Percentiles rank a stretch among this genome's conserved stretches.
phyloP scores from a whole-genome alignment of 2,797 vertebrate genomes.

The Rhinatrema bivittatum region DNA sequence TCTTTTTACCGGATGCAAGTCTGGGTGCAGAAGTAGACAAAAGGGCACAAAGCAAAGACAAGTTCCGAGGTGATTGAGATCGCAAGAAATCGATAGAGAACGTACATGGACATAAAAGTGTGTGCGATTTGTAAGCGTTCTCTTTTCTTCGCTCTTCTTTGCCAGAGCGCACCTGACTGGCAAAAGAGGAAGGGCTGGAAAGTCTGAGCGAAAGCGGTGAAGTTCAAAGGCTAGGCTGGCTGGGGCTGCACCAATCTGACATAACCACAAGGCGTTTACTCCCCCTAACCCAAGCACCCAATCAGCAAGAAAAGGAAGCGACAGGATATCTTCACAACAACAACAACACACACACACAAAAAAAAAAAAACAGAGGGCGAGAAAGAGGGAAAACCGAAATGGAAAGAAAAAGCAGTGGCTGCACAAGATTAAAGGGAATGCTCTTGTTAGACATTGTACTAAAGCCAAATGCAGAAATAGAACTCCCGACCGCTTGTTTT shows the following conservation, averaged over 20 bases:
- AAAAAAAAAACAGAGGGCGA: slow-evolving; percentile 51
- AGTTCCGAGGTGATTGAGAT: slow-evolving; percentile 2
- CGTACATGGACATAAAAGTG: slow-evolving; percentile 13
- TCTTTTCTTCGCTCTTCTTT: slow-evolving; percentile 33
- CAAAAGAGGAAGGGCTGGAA: slow-evolving; percentile 75
- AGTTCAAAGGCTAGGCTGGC: slow-evolving; percentile 92
- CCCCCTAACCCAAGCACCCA: slow-evolving; percentile 76
- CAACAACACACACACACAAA: slow-evolving; percentile 63
- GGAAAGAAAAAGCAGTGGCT: slow-evolving; percentile 9
- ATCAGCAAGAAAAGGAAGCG: slow-evolving; percentile 69
- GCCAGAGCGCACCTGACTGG: slow-evolving; percentile 78
- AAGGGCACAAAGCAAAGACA: background rate
- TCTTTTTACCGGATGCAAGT: too few relatives aligned
- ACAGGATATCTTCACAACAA: slow-evolving; percentile 67
- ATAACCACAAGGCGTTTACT: slow-evolving; percentile 90
- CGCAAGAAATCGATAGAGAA: slow-evolving; percentile 1
- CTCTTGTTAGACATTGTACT: slow-evolving; percentile 31
- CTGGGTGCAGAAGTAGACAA: background rate
- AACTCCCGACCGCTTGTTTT: slow-evolving; percentile 17
- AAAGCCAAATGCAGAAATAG: too few relatives aligned
- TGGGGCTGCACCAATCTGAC: slow-evolving; percentile 83
- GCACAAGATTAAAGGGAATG: slow-evolving; percentile 17
- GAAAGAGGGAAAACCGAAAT: slow-evolving; percentile 17
- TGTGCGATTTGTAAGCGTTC: background rate
- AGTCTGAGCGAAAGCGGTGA: slow-evolving; percentile 81